phyloP scores from a whole-genome alignment of 1,140 invertebrate genomes.

The Geopemphigus sp. region DNA sequence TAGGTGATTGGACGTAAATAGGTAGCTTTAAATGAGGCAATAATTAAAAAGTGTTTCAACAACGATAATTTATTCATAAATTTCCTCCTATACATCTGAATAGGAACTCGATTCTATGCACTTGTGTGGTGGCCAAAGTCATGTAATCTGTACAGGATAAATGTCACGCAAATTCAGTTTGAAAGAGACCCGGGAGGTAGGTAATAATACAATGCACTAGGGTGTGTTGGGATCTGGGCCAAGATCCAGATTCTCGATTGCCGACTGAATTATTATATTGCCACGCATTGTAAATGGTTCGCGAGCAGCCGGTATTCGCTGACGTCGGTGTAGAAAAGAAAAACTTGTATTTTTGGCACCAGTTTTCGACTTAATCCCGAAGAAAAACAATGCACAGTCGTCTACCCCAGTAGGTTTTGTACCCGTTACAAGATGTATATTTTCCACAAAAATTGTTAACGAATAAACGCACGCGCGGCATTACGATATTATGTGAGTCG shows the following conservation, averaged over 20 bases:
- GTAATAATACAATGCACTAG: constrained; percentile 30
- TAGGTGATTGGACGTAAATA: no score
- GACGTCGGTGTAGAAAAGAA: constrained; percentile 35
- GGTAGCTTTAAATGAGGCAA: no score
- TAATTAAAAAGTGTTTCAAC: no score
- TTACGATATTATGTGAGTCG: not conserved
- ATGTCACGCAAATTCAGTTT: constrained; percentile 44
- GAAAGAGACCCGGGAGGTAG: constrained; percentile 35
- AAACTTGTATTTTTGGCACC: constrained; percentile 38
- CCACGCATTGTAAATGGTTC: constrained; percentile 9
- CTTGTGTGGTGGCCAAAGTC: constrained; percentile 28
- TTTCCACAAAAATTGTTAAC: not conserved
- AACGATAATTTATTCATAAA: not conserved
- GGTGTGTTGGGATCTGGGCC: constrained; percentile 28
- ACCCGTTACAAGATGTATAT: not conserved
- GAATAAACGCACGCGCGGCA: no score
- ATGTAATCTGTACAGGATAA: constrained; percentile 27
- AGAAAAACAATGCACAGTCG: constrained; percentile 14
- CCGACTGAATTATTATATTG: constrained; percentile 38
- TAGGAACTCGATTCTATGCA: constrained; percentile 1
- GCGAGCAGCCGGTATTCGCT: constrained; percentile 21
- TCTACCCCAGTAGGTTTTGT: not conserved
- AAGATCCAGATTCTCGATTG: constrained; percentile 37
- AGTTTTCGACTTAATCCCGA: constrained; percentile 22
- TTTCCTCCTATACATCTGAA: not conserved